phyloP scores from a whole-genome alignment of 1,140 invertebrate species.

The Hylaeus volcanicus region DNA sequence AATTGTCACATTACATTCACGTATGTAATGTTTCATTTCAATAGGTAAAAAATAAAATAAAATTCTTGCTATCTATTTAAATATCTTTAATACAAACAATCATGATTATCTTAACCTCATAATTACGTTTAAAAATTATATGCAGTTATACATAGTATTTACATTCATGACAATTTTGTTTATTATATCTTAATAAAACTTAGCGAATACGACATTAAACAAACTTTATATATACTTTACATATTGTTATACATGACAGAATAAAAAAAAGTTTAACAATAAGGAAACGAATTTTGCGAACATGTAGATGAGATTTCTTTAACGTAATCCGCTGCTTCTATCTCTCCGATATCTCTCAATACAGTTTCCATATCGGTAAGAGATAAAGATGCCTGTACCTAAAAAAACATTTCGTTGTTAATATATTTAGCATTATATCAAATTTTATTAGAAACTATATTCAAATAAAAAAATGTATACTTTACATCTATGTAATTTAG shows the following conservation, averaged over 20 bases:
- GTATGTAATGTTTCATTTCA: not conserved
- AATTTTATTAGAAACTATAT: not conserved
- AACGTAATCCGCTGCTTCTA: conserved; percentile 41
- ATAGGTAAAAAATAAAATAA: not conserved
- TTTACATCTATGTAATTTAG: conserved; percentile 66
- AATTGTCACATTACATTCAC: not conserved
- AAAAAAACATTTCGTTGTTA: not conserved
- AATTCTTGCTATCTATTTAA: not conserved
- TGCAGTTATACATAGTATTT: not conserved
- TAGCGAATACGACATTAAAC: not conserved
- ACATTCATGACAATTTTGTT: not conserved
- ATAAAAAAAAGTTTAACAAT: not conserved
- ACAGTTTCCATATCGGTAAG: conserved; percentile 26
- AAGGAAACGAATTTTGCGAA: not conserved
- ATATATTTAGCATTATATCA: not conserved
- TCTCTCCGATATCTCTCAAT: conserved; percentile 52
- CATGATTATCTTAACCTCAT: not conserved
- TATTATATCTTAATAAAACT: not conserved
- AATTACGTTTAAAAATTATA: not conserved
- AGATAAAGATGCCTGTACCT: conserved; percentile 44
- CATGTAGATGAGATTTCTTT: conserved; percentile 17
- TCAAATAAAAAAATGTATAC: conserved; percentile 9
- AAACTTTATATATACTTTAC: conserved; percentile 6
- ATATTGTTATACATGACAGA: not conserved
- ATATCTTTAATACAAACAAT: not conserved